A percentile compares a stretch with the other conserved stretches of the same genome.
Conservation (phyloP, 1,140 invertebrate species). For the Lethocerus indicus region DNA sequence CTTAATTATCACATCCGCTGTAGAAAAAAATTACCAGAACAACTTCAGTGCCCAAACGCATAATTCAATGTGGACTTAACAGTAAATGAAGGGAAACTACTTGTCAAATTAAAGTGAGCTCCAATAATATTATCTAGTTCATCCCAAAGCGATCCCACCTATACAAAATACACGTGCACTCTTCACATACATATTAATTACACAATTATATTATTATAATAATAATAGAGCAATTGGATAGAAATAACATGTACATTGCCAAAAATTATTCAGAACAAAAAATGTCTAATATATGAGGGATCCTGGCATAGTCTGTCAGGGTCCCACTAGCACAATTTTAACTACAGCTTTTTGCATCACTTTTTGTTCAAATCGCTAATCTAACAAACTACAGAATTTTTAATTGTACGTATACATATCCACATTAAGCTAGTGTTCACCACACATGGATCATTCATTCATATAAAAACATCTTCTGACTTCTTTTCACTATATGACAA, state of each 20-base stretch:
- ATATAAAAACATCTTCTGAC: constrained; percentile 15
- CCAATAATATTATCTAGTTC: no score
- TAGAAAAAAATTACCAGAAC: no score
- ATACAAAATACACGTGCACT: background rate
- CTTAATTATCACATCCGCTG: no score
- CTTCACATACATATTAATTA: background rate
- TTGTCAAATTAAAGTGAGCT: no score
- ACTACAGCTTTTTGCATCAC: constrained; percentile 3
- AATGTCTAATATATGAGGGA: background rate
- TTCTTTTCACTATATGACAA: no score
- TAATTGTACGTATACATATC: constrained; percentile 15
- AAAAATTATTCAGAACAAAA: constrained; percentile 2
- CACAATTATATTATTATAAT: background rate
- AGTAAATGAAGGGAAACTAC: no score
- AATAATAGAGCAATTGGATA: constrained; percentile 8
- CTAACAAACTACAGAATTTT: constrained; percentile 15
- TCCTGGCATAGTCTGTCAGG: background rate
- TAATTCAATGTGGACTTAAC: no score
- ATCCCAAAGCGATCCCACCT: background rate
- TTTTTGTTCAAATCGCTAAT: constrained; percentile 13
- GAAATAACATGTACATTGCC: background rate
- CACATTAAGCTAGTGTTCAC: constrained; percentile 11
- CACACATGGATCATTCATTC: constrained; percentile 7
- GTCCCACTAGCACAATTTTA: constrained; percentile 5
- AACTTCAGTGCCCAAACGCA: no score